Conservation (phyloP, 2,888 invertebrate genomes). For the Heteropelma amictum region DNA sequence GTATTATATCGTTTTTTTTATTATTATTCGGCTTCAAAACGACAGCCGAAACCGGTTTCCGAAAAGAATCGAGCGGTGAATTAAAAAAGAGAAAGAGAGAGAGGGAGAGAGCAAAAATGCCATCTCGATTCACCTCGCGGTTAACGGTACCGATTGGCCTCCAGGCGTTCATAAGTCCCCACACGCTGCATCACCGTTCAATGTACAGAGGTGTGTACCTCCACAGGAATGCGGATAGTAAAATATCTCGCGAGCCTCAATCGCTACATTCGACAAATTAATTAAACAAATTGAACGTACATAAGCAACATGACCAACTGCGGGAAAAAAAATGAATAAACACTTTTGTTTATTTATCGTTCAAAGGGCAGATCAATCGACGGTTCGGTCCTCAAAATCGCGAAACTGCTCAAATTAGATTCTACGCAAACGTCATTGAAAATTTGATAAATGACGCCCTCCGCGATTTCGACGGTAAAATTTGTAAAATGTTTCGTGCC, state of each 20-base stretch:
- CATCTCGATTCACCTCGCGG: slow-evolving; percentile 25
- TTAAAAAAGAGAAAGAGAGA: slow-evolving; percentile 21
- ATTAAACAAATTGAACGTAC: too few relatives aligned
- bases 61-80: slow-evolving; percentile 35
- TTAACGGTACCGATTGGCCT: slow-evolving; percentile 49
- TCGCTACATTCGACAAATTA: neutral
- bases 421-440: too few relatives aligned
- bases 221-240: slow-evolving; percentile 27
- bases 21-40: slow-evolving; percentile 23
- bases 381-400: too few relatives aligned
- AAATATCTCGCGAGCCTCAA: slow-evolving; percentile 17
- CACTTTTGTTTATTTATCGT: too few relatives aligned
- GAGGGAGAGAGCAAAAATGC: slow-evolving; percentile 9
- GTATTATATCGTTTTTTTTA: neutral
- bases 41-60: slow-evolving; percentile 44
- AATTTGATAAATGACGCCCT: too few relatives aligned
- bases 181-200: neutral
- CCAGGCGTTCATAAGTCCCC: slow-evolving; percentile 22
- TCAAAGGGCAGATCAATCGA: too few relatives aligned
- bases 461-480: too few relatives aligned
- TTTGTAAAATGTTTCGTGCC: neutral
- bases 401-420: too few relatives aligned
- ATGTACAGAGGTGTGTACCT: neutral
- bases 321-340: too few relatives aligned
- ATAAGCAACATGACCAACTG: too few relatives aligned